Evolutionary conservation across 2,113 vertebrate species (phyloP).

Genomic region (Podarcis cretensis): DNA sequence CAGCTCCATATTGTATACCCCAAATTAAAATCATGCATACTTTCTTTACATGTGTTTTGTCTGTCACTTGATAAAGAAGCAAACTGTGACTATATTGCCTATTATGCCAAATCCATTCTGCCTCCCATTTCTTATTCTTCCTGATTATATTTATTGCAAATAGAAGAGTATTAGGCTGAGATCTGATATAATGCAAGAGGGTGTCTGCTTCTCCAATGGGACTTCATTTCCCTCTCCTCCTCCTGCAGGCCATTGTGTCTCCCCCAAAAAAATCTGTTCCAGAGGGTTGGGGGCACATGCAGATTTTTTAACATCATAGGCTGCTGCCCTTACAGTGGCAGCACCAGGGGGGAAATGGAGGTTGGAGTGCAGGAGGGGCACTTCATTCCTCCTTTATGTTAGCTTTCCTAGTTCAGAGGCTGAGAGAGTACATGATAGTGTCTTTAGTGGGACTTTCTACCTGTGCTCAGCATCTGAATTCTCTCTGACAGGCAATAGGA

Average conservation of each 20-base stretch:
- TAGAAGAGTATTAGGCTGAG: background rate
- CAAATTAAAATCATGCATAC: background rate
- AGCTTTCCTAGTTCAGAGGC: background rate
- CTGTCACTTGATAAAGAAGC: background rate
- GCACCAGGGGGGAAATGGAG: no score
- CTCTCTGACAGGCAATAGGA: background rate
- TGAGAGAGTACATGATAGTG: background rate
- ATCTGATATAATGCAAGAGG: background rate
- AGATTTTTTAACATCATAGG: no score
- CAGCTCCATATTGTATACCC: background rate
- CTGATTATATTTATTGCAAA: background rate
- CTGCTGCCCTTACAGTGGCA: no score
- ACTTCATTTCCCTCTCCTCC: no score
- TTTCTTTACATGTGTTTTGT: background rate
- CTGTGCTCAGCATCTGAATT: background rate
- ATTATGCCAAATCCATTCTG: background rate
- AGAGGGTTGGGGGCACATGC: no score
- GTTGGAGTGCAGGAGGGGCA: no score
- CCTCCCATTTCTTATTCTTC: background rate
- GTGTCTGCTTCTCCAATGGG: no score
- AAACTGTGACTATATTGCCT: background rate
- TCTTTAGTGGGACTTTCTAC: background rate
- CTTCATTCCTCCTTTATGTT: no score
- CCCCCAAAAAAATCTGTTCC: no score
- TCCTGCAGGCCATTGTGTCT: no score